Conservation (phyloP, 2,797 vertebrate species). For the Cyclopterus lumpus region DNA sequence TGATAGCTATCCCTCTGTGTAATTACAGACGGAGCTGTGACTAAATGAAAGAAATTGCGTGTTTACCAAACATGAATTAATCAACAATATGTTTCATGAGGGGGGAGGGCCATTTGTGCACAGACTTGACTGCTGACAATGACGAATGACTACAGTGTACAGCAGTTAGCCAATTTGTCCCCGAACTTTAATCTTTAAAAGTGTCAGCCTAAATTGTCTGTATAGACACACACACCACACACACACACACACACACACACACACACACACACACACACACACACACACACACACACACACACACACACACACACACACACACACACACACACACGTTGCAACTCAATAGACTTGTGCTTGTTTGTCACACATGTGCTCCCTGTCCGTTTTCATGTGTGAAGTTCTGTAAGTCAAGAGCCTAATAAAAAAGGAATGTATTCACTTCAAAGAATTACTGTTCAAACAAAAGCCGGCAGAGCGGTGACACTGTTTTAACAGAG, state of each 20-base stretch:
- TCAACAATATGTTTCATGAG: conserved; percentile 44
- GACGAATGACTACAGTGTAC: conserved; percentile 44
- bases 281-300: background rate
- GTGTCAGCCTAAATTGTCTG: conserved; percentile 10
- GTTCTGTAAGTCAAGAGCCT: conserved; percentile 27
- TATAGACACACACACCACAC: background rate
- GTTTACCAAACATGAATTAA: conserved; percentile 68
- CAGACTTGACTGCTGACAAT: conserved; percentile 41
- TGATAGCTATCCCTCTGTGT: conserved; percentile 67
- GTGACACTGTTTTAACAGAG: conserved; percentile 48
- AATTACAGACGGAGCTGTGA: conserved; percentile 66
- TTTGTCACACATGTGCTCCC: conserved; percentile 43
- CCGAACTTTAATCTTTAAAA: conserved; percentile 33
- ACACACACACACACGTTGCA: background rate
- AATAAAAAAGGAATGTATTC: conserved; percentile 36
- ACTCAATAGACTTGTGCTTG: conserved; percentile 18
- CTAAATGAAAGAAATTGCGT: conserved; percentile 67
- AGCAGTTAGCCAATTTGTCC: conserved; percentile 49
- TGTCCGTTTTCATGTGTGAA: conserved; percentile 27
- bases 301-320: background rate
- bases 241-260: background rate
- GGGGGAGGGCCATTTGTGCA: conserved; percentile 27
- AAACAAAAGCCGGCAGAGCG: conserved; percentile 46
- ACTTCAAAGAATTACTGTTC: conserved; percentile 49
- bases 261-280: background rate